Evolutionary conservation across 2,888 invertebrate genomes (phyloP).

Genomic region (Colostygia pectinataria): DNA sequence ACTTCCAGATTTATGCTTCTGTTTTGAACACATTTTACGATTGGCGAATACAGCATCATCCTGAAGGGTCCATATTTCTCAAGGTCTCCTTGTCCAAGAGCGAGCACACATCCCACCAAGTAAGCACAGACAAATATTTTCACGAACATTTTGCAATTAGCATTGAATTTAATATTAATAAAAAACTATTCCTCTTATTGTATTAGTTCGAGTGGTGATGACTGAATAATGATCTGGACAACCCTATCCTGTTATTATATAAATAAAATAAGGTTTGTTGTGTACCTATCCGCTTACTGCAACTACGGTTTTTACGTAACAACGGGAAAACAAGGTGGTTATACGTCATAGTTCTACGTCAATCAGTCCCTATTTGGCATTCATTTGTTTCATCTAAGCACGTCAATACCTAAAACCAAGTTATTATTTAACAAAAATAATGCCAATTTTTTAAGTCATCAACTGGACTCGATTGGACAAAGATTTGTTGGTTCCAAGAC

Average conservation of each 20-base stretch:
- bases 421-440: no score
- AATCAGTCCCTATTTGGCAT: no score
- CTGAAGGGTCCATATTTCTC: constrained; percentile 71
- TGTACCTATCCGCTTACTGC: not conserved
- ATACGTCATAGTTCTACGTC: not conserved
- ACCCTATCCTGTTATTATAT: constrained; percentile 19
- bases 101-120: constrained; percentile 34
- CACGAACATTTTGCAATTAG: constrained; percentile 21
- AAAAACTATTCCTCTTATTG: not conserved
- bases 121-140: constrained; percentile 37
- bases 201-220: not conserved
- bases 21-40: constrained; percentile 66
- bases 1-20: constrained; percentile 58
- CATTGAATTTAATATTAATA: no score
- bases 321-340: constrained; percentile 8
- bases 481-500: no score
- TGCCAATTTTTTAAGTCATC: no score
- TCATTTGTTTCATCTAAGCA: no score
- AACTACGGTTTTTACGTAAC: constrained; percentile 8
- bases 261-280: not conserved
- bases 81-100: constrained; percentile 57
- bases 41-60: constrained; percentile 53
- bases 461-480: no score
- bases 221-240: not conserved
- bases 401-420: no score